phyloP scores from a whole-genome alignment of 2,113 vertebrate genomes.

The Chauna torquata region DNA sequence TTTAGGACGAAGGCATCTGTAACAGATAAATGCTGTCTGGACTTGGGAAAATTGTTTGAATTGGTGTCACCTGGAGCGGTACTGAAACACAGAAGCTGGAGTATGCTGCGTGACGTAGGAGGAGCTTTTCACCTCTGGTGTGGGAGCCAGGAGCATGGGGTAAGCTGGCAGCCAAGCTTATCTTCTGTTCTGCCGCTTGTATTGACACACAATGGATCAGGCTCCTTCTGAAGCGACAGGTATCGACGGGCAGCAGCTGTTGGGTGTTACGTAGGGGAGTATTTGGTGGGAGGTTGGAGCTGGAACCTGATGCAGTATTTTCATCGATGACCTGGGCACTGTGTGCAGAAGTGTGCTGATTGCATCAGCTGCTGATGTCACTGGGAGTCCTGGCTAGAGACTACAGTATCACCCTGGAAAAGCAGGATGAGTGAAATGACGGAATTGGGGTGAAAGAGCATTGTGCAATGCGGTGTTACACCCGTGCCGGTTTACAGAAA shows the following conservation, averaged over 20 bases:
- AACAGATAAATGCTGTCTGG: not conserved
- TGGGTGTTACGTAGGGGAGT: not conserved
- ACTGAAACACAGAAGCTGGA: not conserved
- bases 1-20: not conserved
- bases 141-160: not conserved
- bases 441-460: not conserved
- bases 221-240: not conserved
- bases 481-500: rapidly evolving
- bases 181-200: not conserved
- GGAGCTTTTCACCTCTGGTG: not conserved
- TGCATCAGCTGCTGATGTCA: rapidly evolving
- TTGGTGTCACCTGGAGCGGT: not conserved
- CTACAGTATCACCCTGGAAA: not conserved
- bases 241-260: not conserved
- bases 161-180: not conserved
- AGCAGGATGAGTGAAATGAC: not conserved
- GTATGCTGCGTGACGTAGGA: rapidly evolving
- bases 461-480: rapidly evolving
- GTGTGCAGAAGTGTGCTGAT: not conserved
- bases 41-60: not conserved
- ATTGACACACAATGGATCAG: not conserved
- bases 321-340: not conserved
- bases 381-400: not conserved
- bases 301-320: not conserved
- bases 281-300: not conserved